Base-by-base conservation (phyloP, 2,113 vertebrate species). In the Cyanocitta stelleri region DNA sequence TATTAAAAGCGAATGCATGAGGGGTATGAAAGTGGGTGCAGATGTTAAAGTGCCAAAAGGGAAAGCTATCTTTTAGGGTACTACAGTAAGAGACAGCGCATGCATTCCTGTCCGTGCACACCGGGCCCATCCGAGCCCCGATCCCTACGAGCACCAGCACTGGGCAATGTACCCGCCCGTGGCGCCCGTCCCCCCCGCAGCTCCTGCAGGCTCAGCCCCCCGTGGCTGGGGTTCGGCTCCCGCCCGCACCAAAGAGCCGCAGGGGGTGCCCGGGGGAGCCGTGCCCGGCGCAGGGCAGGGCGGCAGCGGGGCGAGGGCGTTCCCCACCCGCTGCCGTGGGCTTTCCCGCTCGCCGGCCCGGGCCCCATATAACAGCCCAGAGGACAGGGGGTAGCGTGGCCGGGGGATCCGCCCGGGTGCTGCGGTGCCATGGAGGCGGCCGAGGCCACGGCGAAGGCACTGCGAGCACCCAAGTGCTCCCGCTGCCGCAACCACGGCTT, bases 401-500 rank as follows among this genome's bases (percentile, higher is more conserved):
- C 10, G 1, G 9, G 49, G 9, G 9, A 7, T 16, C 3, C 1
- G 16, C 16, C 10, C 1, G 2, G 6, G 16, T 18, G 3, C 5
- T 10, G 67, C 10, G n/a, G 43, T 4, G 52, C 9, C 0, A 90
- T 89, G 96, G 85, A 96, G 24, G 69, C 74, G 0, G 78, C 93
- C 35, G 95, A 92, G 43, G 51, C 81, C 3, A 3, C 44, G 0
- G 81, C 64, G 1, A 96, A 95, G 80, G 95, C 69, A 0, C 83
- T 97, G 63, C 97, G 98, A 23, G 95, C 92, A 10, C 98, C 98
- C 2, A 99, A 98, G 86, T 99, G 98, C 82, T 98, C 98, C 1
- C 97, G 98, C 55, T 99, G 98, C 95, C 96, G 98, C 20, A 98
- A 99, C 93, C 98, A 99, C 0, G 98, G 98, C 35, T 97, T 98